These are phyloP conservation scores for Hemiscyllium ocellatum DNA, from an alignment of 2,113 vertebrate genomes.

Conservation along the genomic window DNA sequence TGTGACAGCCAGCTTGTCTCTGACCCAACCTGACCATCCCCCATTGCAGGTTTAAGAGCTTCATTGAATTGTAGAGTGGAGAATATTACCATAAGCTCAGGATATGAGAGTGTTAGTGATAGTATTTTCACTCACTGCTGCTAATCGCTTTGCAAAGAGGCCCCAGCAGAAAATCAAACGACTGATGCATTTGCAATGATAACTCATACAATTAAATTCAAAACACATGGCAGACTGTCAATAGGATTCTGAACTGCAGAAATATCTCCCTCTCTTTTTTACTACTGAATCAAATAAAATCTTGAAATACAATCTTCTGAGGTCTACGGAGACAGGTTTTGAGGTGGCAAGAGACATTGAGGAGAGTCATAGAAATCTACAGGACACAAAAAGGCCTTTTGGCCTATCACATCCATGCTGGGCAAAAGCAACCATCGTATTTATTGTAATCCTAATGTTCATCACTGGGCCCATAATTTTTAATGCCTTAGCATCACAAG, in stretches of 20 bases:
- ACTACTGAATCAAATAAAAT: too few relatives aligned
- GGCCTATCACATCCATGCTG: too few relatives aligned
- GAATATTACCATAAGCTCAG: not conserved
- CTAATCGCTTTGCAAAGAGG: not conserved
- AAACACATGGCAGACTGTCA: not conserved
- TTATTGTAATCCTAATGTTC: too few relatives aligned
- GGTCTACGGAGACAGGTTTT: too few relatives aligned
- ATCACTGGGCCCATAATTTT: too few relatives aligned
- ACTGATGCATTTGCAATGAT: not conserved
- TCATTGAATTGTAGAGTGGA: not conserved
- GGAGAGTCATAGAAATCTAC: too few relatives aligned
- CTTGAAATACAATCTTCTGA: too few relatives aligned
- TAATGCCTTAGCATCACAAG: too few relatives aligned
- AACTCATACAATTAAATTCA: not conserved
- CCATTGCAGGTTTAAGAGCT: not conserved
- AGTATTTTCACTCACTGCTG: not conserved
- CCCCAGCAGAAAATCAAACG: not conserved
- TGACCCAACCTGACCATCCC: not conserved
- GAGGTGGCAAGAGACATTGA: too few relatives aligned
- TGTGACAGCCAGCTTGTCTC: not conserved
- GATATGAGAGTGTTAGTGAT: not conserved
- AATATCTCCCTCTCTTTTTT: not conserved
- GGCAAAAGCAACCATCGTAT: too few relatives aligned
- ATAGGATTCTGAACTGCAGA: not conserved
- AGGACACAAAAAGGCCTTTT: too few relatives aligned